Conservation (phyloP, 2,888 invertebrate species). For the Prosopocoilus inquinatus region DNA sequence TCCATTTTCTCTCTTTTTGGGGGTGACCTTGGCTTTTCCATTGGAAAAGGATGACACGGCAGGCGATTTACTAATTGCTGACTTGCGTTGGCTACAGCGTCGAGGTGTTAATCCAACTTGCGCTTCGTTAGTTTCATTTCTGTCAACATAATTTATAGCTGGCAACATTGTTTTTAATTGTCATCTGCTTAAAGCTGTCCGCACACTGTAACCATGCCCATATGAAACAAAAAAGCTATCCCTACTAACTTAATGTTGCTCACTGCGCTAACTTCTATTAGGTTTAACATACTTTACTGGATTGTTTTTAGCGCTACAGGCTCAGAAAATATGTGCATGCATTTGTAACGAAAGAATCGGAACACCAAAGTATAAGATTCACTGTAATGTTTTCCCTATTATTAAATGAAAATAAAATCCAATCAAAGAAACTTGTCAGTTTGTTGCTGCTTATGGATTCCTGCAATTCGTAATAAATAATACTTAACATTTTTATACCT, state of each 20-base stretch:
- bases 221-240: conserved; percentile 5
- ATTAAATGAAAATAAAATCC: too few relatives aligned
- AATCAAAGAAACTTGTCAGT: too few relatives aligned
- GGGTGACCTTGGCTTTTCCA: conserved; percentile 28
- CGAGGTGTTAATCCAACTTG: conserved; percentile 29
- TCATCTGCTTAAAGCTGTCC: conserved; percentile 36
- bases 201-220: conserved; percentile 37
- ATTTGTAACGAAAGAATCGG: too few relatives aligned
- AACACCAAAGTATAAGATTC: too few relatives aligned
- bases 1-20: conserved; percentile 36
- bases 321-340: too few relatives aligned
- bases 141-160: conserved; percentile 33
- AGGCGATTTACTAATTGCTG: conserved; percentile 22
- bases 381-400: too few relatives aligned
- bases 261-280: neutral
- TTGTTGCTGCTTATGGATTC: too few relatives aligned
- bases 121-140: conserved; percentile 35
- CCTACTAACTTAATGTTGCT: neutral
- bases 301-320: too few relatives aligned
- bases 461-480: too few relatives aligned
- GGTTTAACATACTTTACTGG: too few relatives aligned
- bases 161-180: conserved; percentile 33
- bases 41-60: conserved; percentile 21
- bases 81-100: conserved; percentile 37
- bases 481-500: too few relatives aligned